These are phyloP conservation scores for Cinclus mexicanus DNA, from an alignment of 2,113 vertebrate species.

Conservation along the genomic window DNA sequence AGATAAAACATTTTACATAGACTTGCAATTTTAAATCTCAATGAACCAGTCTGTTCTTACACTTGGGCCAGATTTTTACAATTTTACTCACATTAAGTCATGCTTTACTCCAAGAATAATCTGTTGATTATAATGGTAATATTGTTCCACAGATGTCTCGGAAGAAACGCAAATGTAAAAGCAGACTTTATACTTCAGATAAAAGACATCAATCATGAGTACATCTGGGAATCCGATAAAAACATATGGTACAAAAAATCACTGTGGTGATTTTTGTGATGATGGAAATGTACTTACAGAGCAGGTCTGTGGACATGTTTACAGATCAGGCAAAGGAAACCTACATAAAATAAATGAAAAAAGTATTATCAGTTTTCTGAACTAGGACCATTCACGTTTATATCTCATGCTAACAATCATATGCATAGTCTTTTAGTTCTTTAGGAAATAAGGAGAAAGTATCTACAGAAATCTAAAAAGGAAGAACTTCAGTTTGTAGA, in stretches of 20 bases:
- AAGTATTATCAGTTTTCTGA: constrained; percentile 24
- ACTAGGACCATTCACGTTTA: neutral
- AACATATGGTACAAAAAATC: constrained; percentile 36
- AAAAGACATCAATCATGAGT: constrained; percentile 34
- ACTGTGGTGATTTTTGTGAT: neutral
- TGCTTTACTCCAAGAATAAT: constrained; percentile 44
- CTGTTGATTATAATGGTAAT: constrained; percentile 54
- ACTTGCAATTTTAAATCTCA: constrained; percentile 39
- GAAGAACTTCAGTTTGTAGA: neutral
- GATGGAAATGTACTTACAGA: constrained; percentile 60
- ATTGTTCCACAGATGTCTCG: constrained; percentile 51
- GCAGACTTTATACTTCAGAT: constrained; percentile 48
- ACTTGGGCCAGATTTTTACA: constrained; percentile 47
- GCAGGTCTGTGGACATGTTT: constrained; percentile 68
- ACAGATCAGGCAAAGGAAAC: constrained; percentile 60
- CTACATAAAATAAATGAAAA: constrained; percentile 58
- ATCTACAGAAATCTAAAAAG: neutral
- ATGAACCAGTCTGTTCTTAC: constrained; percentile 44
- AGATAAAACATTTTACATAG: constrained; percentile 40
- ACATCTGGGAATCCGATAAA: constrained; percentile 50
- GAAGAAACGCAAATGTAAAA: constrained; percentile 48
- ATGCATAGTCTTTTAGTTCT: neutral
- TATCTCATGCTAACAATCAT: neutral
- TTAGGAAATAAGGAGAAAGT: neutral
- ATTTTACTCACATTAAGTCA: constrained; percentile 59